phyloP scores from a whole-genome alignment of 2,797 vertebrate species.

The Oceanodroma leucorhoa region DNA sequence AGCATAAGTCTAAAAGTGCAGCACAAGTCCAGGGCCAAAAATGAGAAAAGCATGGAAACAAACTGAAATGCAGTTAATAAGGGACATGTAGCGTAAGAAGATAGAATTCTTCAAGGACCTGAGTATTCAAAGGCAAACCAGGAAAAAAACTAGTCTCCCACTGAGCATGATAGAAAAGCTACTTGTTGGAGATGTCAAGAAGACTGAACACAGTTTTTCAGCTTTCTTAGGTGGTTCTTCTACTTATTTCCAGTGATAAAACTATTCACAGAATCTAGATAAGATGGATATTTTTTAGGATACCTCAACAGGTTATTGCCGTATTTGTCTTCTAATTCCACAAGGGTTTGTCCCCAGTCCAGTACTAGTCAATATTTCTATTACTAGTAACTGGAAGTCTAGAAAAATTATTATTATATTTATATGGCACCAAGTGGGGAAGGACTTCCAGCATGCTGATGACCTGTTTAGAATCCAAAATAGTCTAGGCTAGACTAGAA shows the following conservation, averaged over 20 bases:
- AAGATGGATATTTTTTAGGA: neutral
- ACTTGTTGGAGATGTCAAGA: neutral
- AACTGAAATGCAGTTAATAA: neutral
- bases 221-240: neutral
- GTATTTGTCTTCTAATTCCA: neutral
- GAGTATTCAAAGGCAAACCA: neutral
- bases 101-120: neutral
- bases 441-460: neutral
- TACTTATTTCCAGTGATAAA: neutral
- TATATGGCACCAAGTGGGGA: neutral
- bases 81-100: neutral
- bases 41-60: neutral
- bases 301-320: neutral
- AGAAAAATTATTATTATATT: neutral
- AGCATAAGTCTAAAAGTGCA: rapidly evolving
- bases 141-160: neutral
- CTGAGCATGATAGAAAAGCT: neutral
- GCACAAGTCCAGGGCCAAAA: neutral
- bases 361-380: neutral
- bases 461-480: neutral
- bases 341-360: neutral
- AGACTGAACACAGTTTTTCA: neutral
- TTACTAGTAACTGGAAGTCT: neutral
- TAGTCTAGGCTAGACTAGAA: neutral
- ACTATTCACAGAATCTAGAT: neutral